Conservation (phyloP, 2,113 vertebrate species). For the Scomber japonicus region DNA sequence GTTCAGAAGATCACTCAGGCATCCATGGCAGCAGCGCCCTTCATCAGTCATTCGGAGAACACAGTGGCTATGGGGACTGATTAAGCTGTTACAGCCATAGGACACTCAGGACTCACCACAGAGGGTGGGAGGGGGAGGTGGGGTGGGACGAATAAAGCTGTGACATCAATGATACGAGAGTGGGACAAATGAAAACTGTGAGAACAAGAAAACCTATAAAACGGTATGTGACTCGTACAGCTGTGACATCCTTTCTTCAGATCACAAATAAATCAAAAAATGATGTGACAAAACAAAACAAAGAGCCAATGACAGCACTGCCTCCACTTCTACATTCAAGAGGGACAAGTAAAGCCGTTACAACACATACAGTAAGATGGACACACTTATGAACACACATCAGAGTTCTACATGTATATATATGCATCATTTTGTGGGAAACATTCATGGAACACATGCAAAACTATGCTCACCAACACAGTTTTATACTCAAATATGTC, state of each 20-base stretch:
- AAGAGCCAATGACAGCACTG: background rate
- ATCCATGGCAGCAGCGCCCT: slow-evolving; percentile 36
- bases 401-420: no score
- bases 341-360: background rate
- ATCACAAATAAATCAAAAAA: background rate
- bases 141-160: slow-evolving; percentile 14
- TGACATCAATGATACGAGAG: slow-evolving; percentile 19
- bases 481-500: background rate
- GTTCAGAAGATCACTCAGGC: slow-evolving; percentile 34
- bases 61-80: slow-evolving; percentile 36
- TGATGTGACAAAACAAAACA: background rate
- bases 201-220: background rate
- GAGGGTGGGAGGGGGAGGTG: background rate
- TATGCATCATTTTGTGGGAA: no score
- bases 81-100: slow-evolving; percentile 55
- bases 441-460: no score
- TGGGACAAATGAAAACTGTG: slow-evolving; percentile 28
- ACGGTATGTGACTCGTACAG: background rate
- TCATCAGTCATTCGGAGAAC: slow-evolving; percentile 49
- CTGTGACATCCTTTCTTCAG: background rate
- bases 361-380: background rate
- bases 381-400: background rate
- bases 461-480: no score
- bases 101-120: slow-evolving; percentile 39
- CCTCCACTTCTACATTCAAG: slow-evolving; percentile 3